Percentiles rank a stretch among this genome's conserved stretches.
Conservation (phyloP, 2,888 invertebrate species). For the Margaritifera margaritifera region DNA sequence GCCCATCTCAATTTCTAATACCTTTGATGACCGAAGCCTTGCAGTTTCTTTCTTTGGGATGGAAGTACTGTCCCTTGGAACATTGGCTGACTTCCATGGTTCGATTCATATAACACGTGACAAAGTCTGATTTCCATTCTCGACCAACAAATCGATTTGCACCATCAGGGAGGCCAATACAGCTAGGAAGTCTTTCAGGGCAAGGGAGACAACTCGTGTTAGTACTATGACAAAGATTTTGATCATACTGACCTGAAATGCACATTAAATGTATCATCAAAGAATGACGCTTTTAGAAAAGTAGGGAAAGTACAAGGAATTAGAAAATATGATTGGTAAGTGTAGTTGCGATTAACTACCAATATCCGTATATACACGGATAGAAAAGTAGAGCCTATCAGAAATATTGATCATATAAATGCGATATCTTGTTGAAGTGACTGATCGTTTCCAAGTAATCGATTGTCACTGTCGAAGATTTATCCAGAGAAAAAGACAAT, state of each 20-base stretch:
- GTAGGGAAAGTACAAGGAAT: too few relatives aligned
- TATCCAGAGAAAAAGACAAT: too few relatives aligned
- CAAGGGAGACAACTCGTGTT: conserved; percentile 36
- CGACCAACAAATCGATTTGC: conserved; percentile 29
- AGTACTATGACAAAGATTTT: conserved; percentile 27
- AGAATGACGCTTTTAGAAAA: too few relatives aligned
- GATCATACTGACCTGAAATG: conserved; percentile 38
- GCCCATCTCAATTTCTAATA: too few relatives aligned
- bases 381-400: too few relatives aligned
- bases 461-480: too few relatives aligned
- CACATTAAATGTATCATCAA: not conserved
- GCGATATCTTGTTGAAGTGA: too few relatives aligned
- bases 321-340: too few relatives aligned
- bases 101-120: conserved; percentile 39
- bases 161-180: conserved; percentile 39
- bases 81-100: conserved; percentile 36
- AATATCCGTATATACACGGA: too few relatives aligned
- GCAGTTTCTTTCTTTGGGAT: conserved; percentile 20
- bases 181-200: conserved; percentile 38
- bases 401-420: too few relatives aligned
- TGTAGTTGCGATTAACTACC: too few relatives aligned
- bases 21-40: not conserved
- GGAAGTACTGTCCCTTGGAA: conserved; percentile 24
- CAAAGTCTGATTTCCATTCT: conserved; percentile 34
- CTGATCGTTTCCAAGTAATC: too few relatives aligned